Evolutionary conservation across 2,113 vertebrate species (phyloP).

Genomic region (Saccopteryx leptura): DNA sequence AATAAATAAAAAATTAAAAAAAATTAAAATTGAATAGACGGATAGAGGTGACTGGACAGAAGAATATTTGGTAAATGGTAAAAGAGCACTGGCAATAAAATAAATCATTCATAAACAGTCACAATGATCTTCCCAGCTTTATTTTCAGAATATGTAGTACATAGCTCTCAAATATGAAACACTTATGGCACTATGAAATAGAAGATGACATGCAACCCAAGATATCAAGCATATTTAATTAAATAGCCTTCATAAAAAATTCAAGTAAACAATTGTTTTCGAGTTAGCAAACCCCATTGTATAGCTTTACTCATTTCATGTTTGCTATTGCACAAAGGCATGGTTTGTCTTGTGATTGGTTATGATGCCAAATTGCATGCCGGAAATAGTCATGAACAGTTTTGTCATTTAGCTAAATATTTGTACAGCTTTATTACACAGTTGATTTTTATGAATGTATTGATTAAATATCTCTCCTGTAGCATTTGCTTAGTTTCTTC

Average conservation of each 20-base stretch:
- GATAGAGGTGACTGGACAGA: not conserved
- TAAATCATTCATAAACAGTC: constrained; percentile 1
- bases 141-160: constrained; percentile 34
- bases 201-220: constrained; percentile 21
- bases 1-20: no score
- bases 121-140: constrained; percentile 17
- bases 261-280: constrained; percentile 62
- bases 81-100: constrained; percentile 50
- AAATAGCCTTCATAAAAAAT: constrained; percentile 69
- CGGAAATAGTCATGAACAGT: not conserved
- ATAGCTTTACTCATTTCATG: not conserved
- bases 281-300: not conserved
- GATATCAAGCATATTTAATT: constrained; percentile 58
- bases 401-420: constrained; percentile 63
- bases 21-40: not conserved
- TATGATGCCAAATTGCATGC: constrained; percentile 20
- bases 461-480: not conserved
- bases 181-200: constrained; percentile 14
- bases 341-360: constrained; percentile 33
- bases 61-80: not conserved
- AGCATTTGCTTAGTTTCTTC: constrained; percentile 31
- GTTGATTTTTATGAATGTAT: constrained; percentile 56
- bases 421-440: constrained; percentile 65
- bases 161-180: constrained; percentile 28
- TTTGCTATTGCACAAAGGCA: constrained; percentile 58